Evolutionary conservation across 2,888 invertebrate species (phyloP), one percentile per base, ranked within the genome.

Genomic region (Melieria crassipennis): DNA sequence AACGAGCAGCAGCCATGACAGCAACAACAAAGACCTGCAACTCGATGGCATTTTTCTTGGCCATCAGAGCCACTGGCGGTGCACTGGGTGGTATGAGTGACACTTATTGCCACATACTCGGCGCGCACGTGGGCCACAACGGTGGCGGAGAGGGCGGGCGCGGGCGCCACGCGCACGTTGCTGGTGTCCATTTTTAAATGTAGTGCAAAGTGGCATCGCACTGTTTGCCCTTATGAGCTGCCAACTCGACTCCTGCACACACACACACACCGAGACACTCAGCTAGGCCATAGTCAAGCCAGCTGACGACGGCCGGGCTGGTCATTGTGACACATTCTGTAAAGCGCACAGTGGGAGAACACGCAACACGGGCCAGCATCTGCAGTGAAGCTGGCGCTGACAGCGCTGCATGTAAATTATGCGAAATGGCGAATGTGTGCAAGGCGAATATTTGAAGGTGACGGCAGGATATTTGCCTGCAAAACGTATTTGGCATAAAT

Each of bases 121-220:
- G 67, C 56, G 58, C 67, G 45, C 30, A 55, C 71, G 52, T 13
- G 65, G 71, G 72, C 71, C 16, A 16, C 16, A 16, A 16, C 16
- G 16, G 16, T 16, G 16, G 16, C 16, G 16, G 16, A 16, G 16
- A 1, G 1, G 16, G 16, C 1, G 16, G 48, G 16, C 16, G 43
- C 16, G 45, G 60, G n/a, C 10, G 43, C 45, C 7, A 11, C 4
- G 48, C 42, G 55, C 48, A 50, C 56, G 68, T 65, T 68, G 71
- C 66, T 48, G 45, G 74, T 71, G 73, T 58, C 69, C 30, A 69
- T 13, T 69, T 69, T 69, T 63, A 57, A 69, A 69, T 75, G 73
- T 75, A 80, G 81, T 80, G 81, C 79, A 81, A 79, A 82, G 80
- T 79, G 79, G 77, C 77, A 73, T 80, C 79, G 77, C 81, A 81